A percentile compares a stretch with the other conserved stretches of the same genome.
Evolutionary conservation across 2,797 vertebrate genomes (phyloP).

Genomic region (Phoxinus dragarum): DNA sequence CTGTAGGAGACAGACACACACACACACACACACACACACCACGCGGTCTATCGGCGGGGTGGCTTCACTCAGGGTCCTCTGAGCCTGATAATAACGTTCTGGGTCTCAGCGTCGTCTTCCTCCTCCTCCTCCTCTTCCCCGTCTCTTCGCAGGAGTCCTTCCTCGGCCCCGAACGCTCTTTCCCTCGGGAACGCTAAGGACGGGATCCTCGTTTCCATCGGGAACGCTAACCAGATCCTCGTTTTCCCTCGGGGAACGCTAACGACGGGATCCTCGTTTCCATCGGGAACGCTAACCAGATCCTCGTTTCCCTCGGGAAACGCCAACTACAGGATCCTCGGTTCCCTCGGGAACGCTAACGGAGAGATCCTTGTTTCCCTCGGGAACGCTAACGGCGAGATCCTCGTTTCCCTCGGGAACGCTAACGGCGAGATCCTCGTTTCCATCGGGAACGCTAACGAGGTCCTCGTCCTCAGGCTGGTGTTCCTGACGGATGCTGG

Average conservation of each 20-base stretch:
- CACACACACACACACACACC: background rate
- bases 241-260: slow-evolving; percentile 38
- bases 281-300: slow-evolving; percentile 53
- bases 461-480: slow-evolving; percentile 19
- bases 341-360: slow-evolving; percentile 63
- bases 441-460: background rate
- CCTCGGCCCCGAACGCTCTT: slow-evolving; percentile 61
- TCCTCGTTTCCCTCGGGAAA: slow-evolving; percentile 28
- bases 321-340: slow-evolving; percentile 53
- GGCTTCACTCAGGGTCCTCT: slow-evolving; percentile 37
- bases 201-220: slow-evolving; percentile 68
- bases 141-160: slow-evolving; percentile 66
- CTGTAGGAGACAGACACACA: background rate
- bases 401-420: slow-evolving; percentile 68
- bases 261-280: slow-evolving; percentile 62
- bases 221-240: background rate
- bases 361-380: slow-evolving; percentile 24
- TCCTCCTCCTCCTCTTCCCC: slow-evolving; percentile 68
- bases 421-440: background rate
- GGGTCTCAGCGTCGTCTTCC: slow-evolving; percentile 65
- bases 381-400: background rate
- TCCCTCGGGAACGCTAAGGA: background rate
- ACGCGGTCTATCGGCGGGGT: background rate
- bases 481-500: slow-evolving; percentile 9
- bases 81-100: slow-evolving; percentile 17